Evolutionary conservation across 2,797 vertebrate genomes (phyloP).

Genomic region (Smutsia temminckii): DNA sequence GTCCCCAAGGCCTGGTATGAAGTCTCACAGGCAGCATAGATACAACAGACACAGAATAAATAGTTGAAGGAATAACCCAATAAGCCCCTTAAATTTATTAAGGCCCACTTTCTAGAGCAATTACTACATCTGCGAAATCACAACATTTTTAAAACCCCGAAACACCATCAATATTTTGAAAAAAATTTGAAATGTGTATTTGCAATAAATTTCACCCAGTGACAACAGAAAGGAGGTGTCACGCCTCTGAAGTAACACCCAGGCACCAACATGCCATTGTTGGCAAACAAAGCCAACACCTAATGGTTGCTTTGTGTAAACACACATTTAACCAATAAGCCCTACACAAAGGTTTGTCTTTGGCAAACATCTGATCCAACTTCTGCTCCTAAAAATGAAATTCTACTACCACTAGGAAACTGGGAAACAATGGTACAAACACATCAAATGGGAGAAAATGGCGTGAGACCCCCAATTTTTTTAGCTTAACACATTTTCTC

Average conservation of each 20-base stretch:
- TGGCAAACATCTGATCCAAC: not conserved
- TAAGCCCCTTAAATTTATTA: not conserved
- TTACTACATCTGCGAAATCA: not conserved
- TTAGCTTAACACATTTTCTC: not conserved
- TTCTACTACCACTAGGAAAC: not conserved
- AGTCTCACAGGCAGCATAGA: not conserved
- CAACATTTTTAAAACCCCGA: not conserved
- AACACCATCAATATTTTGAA: not conserved
- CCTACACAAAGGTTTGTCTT: not conserved
- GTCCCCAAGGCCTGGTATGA: not conserved
- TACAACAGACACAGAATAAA: not conserved
- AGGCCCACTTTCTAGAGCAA: not conserved
- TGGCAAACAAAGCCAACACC: not conserved
- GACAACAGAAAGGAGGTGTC: not conserved
- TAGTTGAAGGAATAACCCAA: not conserved
- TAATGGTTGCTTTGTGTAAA: not conserved
- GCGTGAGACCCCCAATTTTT: not conserved
- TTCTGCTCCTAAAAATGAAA: slow-evolving; percentile 4
- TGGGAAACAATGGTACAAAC: not conserved
- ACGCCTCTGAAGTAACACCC: slow-evolving; percentile 28
- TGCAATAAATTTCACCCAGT: not conserved
- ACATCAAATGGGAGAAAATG: slow-evolving; percentile 14
- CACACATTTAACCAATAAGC: not conserved
- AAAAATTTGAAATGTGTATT: not conserved
- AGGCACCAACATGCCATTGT: not conserved